phyloP scores from a whole-genome alignment of 2,888 invertebrate genomes.

The Hipparchia semele region DNA sequence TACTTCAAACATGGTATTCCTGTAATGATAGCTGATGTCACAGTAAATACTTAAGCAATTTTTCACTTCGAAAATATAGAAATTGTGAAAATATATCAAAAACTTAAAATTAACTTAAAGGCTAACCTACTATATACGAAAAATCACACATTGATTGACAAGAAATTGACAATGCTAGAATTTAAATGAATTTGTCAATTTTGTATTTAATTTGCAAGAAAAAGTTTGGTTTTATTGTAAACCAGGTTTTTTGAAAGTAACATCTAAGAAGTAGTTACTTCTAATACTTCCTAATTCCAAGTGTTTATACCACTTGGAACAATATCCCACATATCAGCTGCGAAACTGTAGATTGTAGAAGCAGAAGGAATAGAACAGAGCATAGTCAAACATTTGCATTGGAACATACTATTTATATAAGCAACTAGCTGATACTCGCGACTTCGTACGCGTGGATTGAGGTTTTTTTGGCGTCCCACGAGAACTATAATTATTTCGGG shows the following conservation, averaged over 20 bases:
- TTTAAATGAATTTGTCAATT: not conserved
- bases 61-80: conserved; percentile 28
- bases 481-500: too few species aligned
- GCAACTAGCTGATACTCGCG: too few species aligned
- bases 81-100: conserved; percentile 36
- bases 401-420: too few species aligned
- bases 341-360: too few species aligned
- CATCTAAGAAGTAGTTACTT: not conserved
- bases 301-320: too few species aligned
- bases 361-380: too few species aligned
- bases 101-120: conserved; percentile 26
- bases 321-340: too few species aligned
- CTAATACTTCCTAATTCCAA: not conserved
- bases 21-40: not conserved
- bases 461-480: too few species aligned
- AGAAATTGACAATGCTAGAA: not conserved
- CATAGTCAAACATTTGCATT: too few species aligned
- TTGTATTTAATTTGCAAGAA: not conserved
- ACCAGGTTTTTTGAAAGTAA: not conserved
- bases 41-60: not conserved
- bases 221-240: not conserved
- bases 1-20: conserved; percentile 6
- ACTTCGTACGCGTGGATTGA: too few species aligned
- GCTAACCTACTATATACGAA: conserved; percentile 9
- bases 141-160: conserved; percentile 28